Conservation (phyloP, 2,888 invertebrate genomes). For the Calephelis perditalis region DNA sequence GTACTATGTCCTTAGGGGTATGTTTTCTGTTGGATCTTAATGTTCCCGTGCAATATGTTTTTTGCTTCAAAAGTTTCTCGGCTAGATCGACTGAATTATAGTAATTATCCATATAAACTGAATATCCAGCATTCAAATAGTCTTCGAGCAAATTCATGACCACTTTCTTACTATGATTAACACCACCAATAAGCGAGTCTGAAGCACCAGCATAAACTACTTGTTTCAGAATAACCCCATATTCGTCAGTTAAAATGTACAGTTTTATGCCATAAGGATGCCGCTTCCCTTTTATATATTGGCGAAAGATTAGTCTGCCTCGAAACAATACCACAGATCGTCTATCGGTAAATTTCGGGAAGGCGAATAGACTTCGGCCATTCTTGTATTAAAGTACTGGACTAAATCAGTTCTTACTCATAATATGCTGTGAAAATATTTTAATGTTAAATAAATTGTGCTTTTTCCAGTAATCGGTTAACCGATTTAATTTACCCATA, state of each 20-base stretch:
- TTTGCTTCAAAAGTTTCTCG: neutral
- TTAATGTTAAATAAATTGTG: too few relatives aligned
- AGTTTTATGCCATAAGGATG: conserved; percentile 13
- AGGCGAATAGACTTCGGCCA: neutral
- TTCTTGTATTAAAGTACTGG: conserved; percentile 1
- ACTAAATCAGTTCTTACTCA: neutral
- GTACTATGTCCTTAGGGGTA: too few relatives aligned
- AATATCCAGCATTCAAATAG: conserved; percentile 1
- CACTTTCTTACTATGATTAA: conserved; percentile 16
- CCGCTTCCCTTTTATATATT: conserved; percentile 5
- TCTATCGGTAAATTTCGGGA: conserved; percentile 6
- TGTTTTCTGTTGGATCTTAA: neutral
- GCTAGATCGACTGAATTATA: conserved; percentile 9
- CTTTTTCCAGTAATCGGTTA: too few relatives aligned
- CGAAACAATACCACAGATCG: neutral
- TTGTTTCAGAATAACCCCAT: conserved; percentile 16
- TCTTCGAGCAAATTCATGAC: neutral
- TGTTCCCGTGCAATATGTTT: neutral
- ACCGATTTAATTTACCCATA: conserved; percentile 1
- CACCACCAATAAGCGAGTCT: conserved; percentile 15
- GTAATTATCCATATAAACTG: conserved; percentile 10
- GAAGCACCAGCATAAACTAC: conserved; percentile 13
- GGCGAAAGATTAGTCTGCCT: conserved; percentile 2
- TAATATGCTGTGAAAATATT: too few relatives aligned
- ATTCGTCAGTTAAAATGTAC: conserved; percentile 17